phyloP scores from a whole-genome alignment of 2,888 invertebrate genomes.

The Sinodicranocentrus sp. region DNA sequence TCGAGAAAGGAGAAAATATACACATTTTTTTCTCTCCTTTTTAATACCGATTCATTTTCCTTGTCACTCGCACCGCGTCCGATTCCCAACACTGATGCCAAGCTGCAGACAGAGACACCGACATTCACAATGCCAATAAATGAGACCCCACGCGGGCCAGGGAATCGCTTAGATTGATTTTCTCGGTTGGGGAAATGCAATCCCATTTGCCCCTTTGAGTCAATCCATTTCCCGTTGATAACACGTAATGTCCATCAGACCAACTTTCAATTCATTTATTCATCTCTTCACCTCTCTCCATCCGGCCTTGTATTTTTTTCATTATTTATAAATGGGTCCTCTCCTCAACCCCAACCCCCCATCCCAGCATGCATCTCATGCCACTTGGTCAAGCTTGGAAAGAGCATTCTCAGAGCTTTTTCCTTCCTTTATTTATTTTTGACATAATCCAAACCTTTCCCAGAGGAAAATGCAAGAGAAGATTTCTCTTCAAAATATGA shows the following conservation, averaged over 20 bases:
- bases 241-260: slow-evolving; percentile 12
- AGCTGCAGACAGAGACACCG: neutral
- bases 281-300: slow-evolving; percentile 1
- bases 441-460: neutral
- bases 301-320: neutral
- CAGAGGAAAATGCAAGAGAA: no score
- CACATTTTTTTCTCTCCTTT: neutral
- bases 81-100: neutral
- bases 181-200: slow-evolving; percentile 22
- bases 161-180: slow-evolving; percentile 16
- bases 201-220: neutral
- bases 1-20: neutral
- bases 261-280: slow-evolving; percentile 32
- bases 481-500: neutral
- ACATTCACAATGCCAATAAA: slow-evolving; percentile 13
- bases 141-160: neutral
- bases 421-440: slow-evolving; percentile 7
- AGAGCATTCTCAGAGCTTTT: neutral
- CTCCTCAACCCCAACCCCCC: neutral
- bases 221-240: slow-evolving; percentile 15
- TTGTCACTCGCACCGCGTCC: slow-evolving; percentile 18
- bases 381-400: neutral
- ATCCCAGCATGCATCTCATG: neutral
- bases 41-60: slow-evolving; percentile 25
- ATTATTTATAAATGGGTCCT: neutral